phyloP scores from a whole-genome alignment of 2,113 vertebrate genomes.

The Tretioscincus oriximinensis region DNA sequence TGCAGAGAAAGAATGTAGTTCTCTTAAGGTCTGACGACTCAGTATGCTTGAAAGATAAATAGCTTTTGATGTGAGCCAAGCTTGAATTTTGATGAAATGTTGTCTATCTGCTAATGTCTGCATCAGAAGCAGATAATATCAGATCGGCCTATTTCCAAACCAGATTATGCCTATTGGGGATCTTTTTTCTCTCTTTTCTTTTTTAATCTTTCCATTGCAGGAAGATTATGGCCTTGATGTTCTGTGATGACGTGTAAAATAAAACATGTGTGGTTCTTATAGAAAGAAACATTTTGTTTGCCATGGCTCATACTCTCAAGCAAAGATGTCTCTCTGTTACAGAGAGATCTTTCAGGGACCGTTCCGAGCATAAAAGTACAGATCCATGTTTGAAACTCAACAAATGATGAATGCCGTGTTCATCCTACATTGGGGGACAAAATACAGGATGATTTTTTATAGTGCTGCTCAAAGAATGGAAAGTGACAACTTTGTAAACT shows the following conservation, averaged over 20 bases:
- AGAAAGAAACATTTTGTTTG: constrained; percentile 20
- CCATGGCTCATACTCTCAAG: constrained; percentile 32
- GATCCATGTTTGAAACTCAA: constrained; percentile 32
- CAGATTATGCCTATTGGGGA: background rate
- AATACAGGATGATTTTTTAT: constrained; percentile 50
- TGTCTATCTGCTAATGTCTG: background rate
- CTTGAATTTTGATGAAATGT: constrained; percentile 25
- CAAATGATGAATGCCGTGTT: constrained; percentile 24
- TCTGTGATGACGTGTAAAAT: constrained; percentile 9
- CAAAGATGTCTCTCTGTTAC: background rate
- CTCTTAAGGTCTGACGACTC: background rate
- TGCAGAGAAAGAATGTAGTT: constrained; percentile 44
- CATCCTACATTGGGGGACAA: constrained; percentile 36
- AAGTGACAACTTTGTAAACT: constrained; percentile 68
- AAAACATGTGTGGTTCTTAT: constrained; percentile 7
- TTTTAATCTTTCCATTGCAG: constrained; percentile 15
- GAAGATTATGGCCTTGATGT: constrained; percentile 40
- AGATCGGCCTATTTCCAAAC: constrained; percentile 20
- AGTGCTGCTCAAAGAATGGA: constrained; percentile 63
- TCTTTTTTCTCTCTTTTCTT: background rate
- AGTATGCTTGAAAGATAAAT: constrained; percentile 40
- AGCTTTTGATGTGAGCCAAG: constrained; percentile 19
- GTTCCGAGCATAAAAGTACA: constrained; percentile 28
- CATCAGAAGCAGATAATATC: constrained; percentile 14
- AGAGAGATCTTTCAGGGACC: constrained; percentile 11